Percentiles rank a stretch among this genome's conserved stretches.
These are phyloP conservation scores for Neria commutata DNA, from an alignment of 2,888 invertebrate species.

Conservation along the genomic window DNA sequence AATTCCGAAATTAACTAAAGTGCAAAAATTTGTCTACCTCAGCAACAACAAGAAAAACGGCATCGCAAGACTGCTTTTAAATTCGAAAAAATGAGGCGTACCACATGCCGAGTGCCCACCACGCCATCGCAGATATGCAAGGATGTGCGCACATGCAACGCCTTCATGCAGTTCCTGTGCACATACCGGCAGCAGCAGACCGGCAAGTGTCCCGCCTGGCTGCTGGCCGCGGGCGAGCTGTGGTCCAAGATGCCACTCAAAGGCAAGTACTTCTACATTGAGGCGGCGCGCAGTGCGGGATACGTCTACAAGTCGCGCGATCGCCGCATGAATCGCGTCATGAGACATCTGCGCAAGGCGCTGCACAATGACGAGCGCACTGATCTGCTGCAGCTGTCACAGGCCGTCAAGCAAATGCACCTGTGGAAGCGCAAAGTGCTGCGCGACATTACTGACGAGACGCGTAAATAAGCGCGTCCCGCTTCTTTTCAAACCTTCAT, in stretches of 20 bases:
- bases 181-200: conserved; percentile 17
- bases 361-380: conserved; percentile 12
- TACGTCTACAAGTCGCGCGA: conserved; percentile 26
- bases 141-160: conserved; percentile 23
- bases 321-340: conserved; percentile 28
- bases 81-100: too few species aligned
- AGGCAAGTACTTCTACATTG: conserved; percentile 22
- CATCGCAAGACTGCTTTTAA: too few species aligned
- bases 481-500: too few species aligned
- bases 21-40: too few species aligned
- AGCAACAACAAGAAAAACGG: too few species aligned
- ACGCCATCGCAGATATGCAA: neutral
- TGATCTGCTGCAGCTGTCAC: conserved; percentile 22
- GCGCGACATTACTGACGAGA: too few species aligned
- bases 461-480: too few species aligned
- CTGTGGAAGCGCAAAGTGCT: conserved; percentile 26
- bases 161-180: conserved; percentile 27
- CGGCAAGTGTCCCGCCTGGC: conserved; percentile 14
- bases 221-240: conserved; percentile 15
- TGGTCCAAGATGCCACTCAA: conserved; percentile 23
- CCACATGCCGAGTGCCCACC: too few species aligned
- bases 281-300: conserved; percentile 22
- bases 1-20: too few species aligned
- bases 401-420: conserved; percentile 27
- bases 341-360: conserved; percentile 25